Conservation (phyloP, 2,797 vertebrate genomes). For the Brachymystax lenok region DNA sequence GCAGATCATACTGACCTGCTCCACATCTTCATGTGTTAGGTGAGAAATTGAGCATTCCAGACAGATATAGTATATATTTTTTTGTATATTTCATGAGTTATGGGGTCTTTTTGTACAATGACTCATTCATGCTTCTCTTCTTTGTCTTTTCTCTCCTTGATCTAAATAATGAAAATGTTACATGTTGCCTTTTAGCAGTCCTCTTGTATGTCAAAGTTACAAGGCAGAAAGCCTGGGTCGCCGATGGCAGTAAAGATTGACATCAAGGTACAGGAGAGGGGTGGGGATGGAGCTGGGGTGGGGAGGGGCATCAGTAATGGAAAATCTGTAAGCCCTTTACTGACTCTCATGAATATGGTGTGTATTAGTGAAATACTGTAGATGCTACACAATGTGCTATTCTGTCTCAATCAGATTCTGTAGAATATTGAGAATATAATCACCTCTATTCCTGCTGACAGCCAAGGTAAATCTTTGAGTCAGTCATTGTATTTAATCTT, state of each 20-base stretch:
- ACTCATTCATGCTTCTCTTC: conserved; percentile 38
- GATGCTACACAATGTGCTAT: too few relatives aligned
- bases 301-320: neutral
- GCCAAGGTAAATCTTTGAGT: neutral
- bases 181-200: conserved; percentile 61
- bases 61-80: conserved; percentile 33
- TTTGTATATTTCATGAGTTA: conserved; percentile 67
- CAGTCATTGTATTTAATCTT: neutral
- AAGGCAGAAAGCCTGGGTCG: conserved; percentile 52
- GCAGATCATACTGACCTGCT: too few relatives aligned
- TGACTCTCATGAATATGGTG: too few relatives aligned
- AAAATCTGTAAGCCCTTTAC: neutral
- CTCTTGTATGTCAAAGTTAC: conserved; percentile 46
- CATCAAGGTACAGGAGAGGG: conserved; percentile 45
- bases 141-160: conserved; percentile 43
- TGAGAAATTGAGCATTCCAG: conserved; percentile 36
- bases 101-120: conserved; percentile 36
- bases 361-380: too few relatives aligned
- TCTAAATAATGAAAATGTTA: conserved; percentile 66
- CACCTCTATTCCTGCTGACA: neutral
- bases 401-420: too few relatives aligned
- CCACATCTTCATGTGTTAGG: neutral
- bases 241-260: conserved; percentile 41
- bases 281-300: conserved; percentile 22
- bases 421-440: too few relatives aligned